A percentile compares a stretch with the other conserved stretches of the same genome.
These are phyloP conservation scores for Pogonocichla stellata DNA, from an alignment of 2,113 vertebrate genomes.

Conservation along the genomic window DNA sequence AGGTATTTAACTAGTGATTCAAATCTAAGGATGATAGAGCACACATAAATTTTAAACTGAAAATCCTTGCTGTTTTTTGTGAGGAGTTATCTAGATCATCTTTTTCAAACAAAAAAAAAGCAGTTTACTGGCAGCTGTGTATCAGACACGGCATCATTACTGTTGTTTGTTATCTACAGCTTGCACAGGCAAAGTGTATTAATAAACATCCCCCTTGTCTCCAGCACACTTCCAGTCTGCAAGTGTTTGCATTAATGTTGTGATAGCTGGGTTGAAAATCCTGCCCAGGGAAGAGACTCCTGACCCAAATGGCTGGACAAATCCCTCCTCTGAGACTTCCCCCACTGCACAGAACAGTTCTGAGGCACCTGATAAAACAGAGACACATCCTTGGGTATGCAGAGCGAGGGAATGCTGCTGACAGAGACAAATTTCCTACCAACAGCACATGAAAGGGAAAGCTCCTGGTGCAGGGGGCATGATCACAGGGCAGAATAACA, in stretches of 20 bases:
- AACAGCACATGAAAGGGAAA: neutral
- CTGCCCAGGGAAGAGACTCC: neutral
- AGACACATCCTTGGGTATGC: neutral
- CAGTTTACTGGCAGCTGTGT: neutral
- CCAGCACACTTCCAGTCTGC: neutral
- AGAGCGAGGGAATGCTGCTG: neutral
- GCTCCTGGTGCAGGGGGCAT: neutral
- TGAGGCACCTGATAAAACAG: conserved; percentile 20
- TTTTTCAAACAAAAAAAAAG: neutral
- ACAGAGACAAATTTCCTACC: neutral
- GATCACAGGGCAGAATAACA: neutral
- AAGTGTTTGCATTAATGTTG: neutral
- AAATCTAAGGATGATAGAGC: neutral
- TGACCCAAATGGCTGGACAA: neutral
- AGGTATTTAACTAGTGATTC: neutral
- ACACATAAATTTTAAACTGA: neutral
- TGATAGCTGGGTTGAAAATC: neutral
- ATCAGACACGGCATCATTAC: neutral
- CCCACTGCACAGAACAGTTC: neutral
- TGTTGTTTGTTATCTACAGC: neutral
- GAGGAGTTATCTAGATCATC: neutral
- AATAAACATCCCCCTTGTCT: neutral
- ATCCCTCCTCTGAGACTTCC: neutral
- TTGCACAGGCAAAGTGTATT: neutral
- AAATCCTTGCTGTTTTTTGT: neutral